A percentile compares a stretch with the other conserved stretches of the same genome.
These are phyloP conservation scores for Loxodonta africana DNA, from an alignment of 2,113 vertebrate genomes.

Conservation along the genomic window DNA sequence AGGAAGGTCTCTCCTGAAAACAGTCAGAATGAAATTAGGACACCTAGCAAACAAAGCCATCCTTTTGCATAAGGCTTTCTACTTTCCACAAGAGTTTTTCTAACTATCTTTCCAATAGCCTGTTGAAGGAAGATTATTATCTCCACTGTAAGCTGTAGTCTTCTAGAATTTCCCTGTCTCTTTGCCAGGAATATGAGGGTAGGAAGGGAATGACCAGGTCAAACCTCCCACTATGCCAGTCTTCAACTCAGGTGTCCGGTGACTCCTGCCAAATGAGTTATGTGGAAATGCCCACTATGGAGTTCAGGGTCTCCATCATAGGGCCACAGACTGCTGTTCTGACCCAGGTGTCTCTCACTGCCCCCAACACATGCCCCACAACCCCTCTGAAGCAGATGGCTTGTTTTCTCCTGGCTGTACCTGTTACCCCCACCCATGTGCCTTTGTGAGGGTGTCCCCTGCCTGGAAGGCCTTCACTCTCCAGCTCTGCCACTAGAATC, in stretches of 20 bases:
- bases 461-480: not conserved
- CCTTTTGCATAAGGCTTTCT: not conserved
- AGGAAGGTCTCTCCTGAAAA: not conserved
- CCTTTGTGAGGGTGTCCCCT: not conserved
- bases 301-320: not conserved
- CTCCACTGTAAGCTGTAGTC: not conserved
- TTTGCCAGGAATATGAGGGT: not conserved
- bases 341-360: not conserved
- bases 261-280: not conserved
- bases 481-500: not conserved
- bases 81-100: not conserved
- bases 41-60: not conserved
- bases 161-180: not conserved
- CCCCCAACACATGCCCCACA: not conserved
- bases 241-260: not conserved
- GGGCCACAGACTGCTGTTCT: not conserved
- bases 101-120: not conserved
- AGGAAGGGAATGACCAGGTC: not conserved
- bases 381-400: not conserved
- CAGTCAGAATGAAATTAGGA: not conserved
- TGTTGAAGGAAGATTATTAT: not conserved
- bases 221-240: not conserved
- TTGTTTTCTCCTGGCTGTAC: not conserved
- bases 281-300: not conserved
- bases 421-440: not conserved